A percentile compares a stretch with the other conserved stretches of the same genome.
Conservation (phyloP, 2,113 vertebrate genomes). For the Mesitornis unicolor region DNA sequence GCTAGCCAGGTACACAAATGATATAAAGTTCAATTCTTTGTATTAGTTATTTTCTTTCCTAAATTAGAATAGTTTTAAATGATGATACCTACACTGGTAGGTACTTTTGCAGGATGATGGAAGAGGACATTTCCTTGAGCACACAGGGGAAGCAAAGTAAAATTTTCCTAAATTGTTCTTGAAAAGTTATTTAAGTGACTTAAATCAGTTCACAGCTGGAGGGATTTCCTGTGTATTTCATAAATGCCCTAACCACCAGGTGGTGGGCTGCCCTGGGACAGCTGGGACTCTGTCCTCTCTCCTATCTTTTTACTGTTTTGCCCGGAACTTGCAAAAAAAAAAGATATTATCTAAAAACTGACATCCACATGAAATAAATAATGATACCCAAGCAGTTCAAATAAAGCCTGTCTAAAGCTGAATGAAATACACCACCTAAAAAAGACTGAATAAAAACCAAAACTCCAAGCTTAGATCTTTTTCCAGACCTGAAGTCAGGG, state of each 20-base stretch:
- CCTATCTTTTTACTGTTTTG: not conserved
- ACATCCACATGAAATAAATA: not conserved
- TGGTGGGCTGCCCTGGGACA: not conserved
- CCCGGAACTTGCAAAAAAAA: not conserved
- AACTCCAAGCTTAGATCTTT: not conserved
- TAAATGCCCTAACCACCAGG: not conserved
- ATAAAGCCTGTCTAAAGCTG: not conserved
- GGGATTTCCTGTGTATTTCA: not conserved
- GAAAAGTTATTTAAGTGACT: not conserved
- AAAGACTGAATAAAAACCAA: not conserved
- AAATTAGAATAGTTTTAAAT: not conserved
- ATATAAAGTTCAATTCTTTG: not conserved
- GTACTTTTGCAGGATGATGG: not conserved
- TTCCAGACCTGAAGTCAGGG: conserved; percentile 5
- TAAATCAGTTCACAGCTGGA: rapidly evolving
- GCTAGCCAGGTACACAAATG: not conserved
- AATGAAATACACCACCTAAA: not conserved
- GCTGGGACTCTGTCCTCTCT: not conserved
- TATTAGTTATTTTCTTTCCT: not conserved
- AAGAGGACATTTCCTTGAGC: not conserved
- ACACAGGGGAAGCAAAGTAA: not conserved
- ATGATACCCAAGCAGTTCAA: not conserved
- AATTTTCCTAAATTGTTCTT: not conserved
- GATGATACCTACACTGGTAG: not conserved
- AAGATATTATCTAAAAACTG: not conserved